These are phyloP conservation scores for Meriones psammophilus DNA, from an alignment of 2,797 vertebrate genomes.

Conservation along the genomic window DNA sequence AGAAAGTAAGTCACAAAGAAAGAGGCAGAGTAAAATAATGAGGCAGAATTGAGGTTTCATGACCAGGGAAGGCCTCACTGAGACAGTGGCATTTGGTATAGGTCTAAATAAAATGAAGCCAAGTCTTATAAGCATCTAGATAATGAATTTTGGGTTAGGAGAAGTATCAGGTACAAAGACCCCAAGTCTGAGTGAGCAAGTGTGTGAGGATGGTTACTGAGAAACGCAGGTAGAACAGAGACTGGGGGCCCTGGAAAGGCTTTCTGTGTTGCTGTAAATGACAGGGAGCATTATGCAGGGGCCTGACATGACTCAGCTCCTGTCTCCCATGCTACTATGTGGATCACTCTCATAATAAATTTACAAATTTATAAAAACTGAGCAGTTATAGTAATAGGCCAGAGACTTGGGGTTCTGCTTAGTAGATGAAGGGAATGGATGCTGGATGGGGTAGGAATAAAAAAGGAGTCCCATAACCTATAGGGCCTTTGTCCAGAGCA, in stretches of 20 bases:
- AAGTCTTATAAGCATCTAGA: background rate
- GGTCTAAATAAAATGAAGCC: background rate
- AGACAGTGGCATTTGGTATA: background rate
- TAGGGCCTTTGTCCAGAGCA: background rate
- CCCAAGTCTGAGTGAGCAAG: too few species aligned
- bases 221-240: too few species aligned
- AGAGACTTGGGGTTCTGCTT: too few species aligned
- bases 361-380: background rate
- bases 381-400: background rate
- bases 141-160: background rate
- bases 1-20: background rate
- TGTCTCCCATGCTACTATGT: background rate
- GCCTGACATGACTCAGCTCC: background rate
- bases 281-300: background rate
- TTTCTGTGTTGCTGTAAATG: too few species aligned
- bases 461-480: too few species aligned
- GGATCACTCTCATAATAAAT: background rate
- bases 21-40: background rate
- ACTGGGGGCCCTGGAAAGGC: background rate
- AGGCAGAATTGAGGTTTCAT: background rate
- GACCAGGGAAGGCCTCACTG: background rate
- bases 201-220: background rate
- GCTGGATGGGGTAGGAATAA: background rate
- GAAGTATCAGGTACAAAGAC: background rate
- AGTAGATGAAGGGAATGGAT: background rate